Evolutionary conservation across 2,888 invertebrate species (phyloP).

Genomic region (Galerucella nymphaeae): DNA sequence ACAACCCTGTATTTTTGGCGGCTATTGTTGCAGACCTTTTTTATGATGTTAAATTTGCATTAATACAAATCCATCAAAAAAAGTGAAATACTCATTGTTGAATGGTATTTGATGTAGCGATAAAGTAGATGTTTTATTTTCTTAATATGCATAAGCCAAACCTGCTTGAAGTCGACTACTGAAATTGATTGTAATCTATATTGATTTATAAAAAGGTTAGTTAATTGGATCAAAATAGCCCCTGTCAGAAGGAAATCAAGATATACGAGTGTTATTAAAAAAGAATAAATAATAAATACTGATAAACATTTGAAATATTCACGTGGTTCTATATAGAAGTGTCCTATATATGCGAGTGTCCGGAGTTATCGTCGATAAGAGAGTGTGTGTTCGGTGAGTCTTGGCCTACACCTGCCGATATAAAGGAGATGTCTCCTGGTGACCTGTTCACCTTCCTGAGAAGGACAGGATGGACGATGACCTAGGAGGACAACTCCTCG

Average conservation of each 20-base stretch:
- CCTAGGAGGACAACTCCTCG: too few species aligned
- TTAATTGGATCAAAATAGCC: constrained; percentile 40
- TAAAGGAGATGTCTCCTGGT: too few species aligned
- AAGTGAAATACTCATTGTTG: constrained; percentile 10
- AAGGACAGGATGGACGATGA: too few species aligned
- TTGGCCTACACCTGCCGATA: too few species aligned
- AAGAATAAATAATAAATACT: not conserved
- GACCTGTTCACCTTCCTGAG: too few species aligned
- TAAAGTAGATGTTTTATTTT: constrained; percentile 23
- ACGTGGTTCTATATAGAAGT: not conserved
- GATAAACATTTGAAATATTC: not conserved
- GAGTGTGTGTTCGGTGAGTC: too few species aligned
- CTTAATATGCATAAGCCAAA: constrained; percentile 22
- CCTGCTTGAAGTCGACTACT: constrained; percentile 30
- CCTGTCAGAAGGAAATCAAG: constrained; percentile 36
- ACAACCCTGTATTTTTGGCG: not conserved
- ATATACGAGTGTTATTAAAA: constrained; percentile 16
- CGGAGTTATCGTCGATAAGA: too few species aligned
- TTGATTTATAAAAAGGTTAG: constrained; percentile 40
- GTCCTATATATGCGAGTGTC: too few species aligned
- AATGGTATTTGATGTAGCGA: constrained; percentile 26
- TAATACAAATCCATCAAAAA: not conserved
- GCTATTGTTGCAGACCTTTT: not conserved
- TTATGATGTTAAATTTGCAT: not conserved
- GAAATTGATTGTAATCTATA: constrained; percentile 38